Base-by-base conservation (phyloP, 1,140 invertebrate genomes). In the Megathymus violae region DNA sequence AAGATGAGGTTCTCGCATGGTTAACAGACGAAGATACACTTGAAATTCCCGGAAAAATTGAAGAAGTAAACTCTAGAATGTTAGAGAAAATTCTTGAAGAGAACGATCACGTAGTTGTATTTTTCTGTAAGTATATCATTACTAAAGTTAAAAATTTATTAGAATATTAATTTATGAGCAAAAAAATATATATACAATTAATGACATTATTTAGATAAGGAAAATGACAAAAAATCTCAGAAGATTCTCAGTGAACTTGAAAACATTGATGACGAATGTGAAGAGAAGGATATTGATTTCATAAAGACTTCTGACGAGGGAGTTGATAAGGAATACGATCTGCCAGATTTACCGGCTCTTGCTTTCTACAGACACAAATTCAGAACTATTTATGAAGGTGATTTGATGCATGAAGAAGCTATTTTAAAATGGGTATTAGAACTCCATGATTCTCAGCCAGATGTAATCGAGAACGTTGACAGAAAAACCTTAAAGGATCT, bases 231-330 rank as follows among this genome's bases (percentile, higher is more conserved):
- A 75, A 97, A 97, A 78, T 96, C 96, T 38, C 96, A 96, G 69
- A 97, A 97, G 78, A 98, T 98, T 58, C 92, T 98, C 0, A 94
- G 94, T 73, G 97, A 98, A 88, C 82, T 99, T 36, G 97, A 99
- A 88, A 98, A 98, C 71, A 98, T 99, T 77, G 97, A 98, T 76
- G 97, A 98, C 77, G 97, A 98, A 76, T 98, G 97, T 80, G 97
- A 98, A 90, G 95, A 97, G 76, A 95, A 97, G 83, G 96, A 97
- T 66, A 98, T 98, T 68, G 96, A 97, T 82, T 98, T 98, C 83
- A 95, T 98, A 0, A 98, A 98, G 89, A 97, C 97, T 69, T 97
- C 97, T 7, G 97, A 98, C 79, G 95, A 96, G 22, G 95, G 95
- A 46, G 94, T 98, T 61, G 95, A 97, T 46, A 96, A 96, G 78